Percentiles rank a stretch among this genome's conserved stretches.
Conservation (phyloP, 2,113 vertebrate genomes). For the Arothron firmamentum region DNA sequence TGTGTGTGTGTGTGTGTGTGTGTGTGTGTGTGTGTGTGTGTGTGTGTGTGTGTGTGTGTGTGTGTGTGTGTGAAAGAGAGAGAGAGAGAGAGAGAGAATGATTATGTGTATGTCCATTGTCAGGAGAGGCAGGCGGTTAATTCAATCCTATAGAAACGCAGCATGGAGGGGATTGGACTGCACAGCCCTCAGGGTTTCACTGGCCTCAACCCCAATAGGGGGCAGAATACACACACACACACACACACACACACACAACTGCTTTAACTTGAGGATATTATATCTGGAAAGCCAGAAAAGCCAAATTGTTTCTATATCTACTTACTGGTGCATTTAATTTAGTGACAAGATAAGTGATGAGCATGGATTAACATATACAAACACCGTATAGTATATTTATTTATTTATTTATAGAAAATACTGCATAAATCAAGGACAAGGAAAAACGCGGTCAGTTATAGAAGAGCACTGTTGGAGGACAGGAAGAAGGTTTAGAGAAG, state of each 20-base stretch:
- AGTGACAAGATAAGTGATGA: constrained; percentile 60
- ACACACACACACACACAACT: constrained; percentile 33
- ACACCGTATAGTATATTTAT: constrained; percentile 28
- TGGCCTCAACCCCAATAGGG: constrained; percentile 70
- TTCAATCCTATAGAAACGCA: constrained; percentile 78
- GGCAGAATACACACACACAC: constrained; percentile 31
- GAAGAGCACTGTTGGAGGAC: constrained; percentile 36
- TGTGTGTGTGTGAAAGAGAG: constrained; percentile 3
- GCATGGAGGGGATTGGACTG: constrained; percentile 75
- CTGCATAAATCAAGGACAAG: constrained; percentile 63
- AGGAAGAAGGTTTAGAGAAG: constrained; percentile 44
- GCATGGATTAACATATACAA: constrained; percentile 44
- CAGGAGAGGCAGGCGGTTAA: constrained; percentile 74
- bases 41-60: constrained; percentile 16
- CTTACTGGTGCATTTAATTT: constrained; percentile 63
- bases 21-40: constrained; percentile 25
- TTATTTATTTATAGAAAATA: constrained; percentile 54
- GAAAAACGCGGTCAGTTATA: constrained; percentile 52
- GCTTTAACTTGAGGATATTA: constrained; percentile 56
- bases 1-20: constrained; percentile 39
- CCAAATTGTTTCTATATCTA: constrained; percentile 72
- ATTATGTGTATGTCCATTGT: constrained; percentile 66
- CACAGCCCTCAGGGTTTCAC: constrained; percentile 71
- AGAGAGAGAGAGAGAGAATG: constrained; percentile 24
- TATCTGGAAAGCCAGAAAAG: constrained; percentile 59